A percentile compares a stretch with the other conserved stretches of the same genome.
Evolutionary conservation across 1,140 invertebrate species (phyloP).

Genomic region (Mylabris phalerata): DNA sequence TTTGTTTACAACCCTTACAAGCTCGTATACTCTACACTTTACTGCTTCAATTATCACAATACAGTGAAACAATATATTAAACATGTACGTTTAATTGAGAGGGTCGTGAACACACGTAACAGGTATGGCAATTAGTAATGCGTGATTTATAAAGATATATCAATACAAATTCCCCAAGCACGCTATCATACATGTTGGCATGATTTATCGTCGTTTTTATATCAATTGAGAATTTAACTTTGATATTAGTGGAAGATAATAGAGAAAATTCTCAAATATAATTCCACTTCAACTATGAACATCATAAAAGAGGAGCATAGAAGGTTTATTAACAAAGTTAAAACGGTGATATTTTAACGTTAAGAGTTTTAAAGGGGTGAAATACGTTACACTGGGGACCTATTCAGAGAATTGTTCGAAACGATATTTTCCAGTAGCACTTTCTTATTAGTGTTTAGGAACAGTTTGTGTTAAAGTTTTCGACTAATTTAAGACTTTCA

Average conservation of each 20-base stretch:
- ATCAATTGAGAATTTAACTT: too few relatives aligned
- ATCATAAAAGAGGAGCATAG: background rate
- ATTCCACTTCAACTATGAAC: too few relatives aligned
- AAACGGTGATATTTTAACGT: conserved; percentile 37
- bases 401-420: conserved; percentile 23
- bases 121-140: background rate
- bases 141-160: conserved; percentile 2
- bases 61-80: conserved; percentile 2
- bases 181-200: too few relatives aligned
- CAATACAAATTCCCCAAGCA: background rate
- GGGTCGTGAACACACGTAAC: conserved; percentile 1
- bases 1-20: conserved; percentile 12
- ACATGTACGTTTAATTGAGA: background rate
- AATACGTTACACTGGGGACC: conserved; percentile 20
- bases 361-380: conserved; percentile 22
- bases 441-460: conserved; percentile 40
- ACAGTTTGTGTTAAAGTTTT: conserved; percentile 35
- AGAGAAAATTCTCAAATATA: too few relatives aligned
- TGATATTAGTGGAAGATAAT: too few relatives aligned
- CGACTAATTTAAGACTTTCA: conserved; percentile 40
- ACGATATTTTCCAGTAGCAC: conserved; percentile 33
- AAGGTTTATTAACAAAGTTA: conserved; percentile 31
- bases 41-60: conserved; percentile 12
- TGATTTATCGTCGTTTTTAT: too few relatives aligned
- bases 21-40: conserved; percentile 12